Evolutionary conservation across 2,888 invertebrate genomes (phyloP), one percentile per base, ranked within the genome.

Genomic region (Leptothorax acervorum): DNA sequence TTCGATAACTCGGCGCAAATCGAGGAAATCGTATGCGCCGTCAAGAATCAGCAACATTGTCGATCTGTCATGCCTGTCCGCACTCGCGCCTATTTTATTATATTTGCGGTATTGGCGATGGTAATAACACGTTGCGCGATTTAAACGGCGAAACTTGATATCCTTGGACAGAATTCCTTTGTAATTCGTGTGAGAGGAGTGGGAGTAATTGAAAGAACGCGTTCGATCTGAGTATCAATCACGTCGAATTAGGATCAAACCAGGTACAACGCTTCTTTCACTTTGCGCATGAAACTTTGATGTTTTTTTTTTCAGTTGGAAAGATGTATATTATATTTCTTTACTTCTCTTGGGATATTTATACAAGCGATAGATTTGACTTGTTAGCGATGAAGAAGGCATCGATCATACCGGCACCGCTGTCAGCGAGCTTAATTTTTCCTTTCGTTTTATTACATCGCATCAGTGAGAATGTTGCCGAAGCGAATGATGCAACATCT

Each of bases 81-180:
- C 76, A 28, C 28, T 42, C 57, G 70, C 28, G 57, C 23, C 45
- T 35, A 65, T 76, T 79, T 79, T 57, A 57, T 70, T 70, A 57
- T n/a, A 45, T 78, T 70, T 78, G 53, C 55, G 70, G 11, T 55
- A 55, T 45, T 31, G 70, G 57, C 70, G 78, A 60, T 12, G 71
- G 45, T 79, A 79, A 79, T 71, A 35, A 35, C 60, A 79, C 42
- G 48, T 60, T 48, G 57, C 71, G 35, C 45, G 57, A 70, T 23
- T 70, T 45, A 70, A 79, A 70, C 45, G 45, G 57, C 70, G 79
- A 70, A 70, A 71, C 79, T 71, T 48, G 79, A 79, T 79, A 60
- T 60, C 79, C 71, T 79, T 71, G 71, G 23, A 28, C 57, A 35
- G 45, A 60, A 48, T 60, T 79, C 71, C 31, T 31, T 60, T n/a